phyloP scores from a whole-genome alignment of 2,797 vertebrate genomes.

The Prionace glauca region DNA sequence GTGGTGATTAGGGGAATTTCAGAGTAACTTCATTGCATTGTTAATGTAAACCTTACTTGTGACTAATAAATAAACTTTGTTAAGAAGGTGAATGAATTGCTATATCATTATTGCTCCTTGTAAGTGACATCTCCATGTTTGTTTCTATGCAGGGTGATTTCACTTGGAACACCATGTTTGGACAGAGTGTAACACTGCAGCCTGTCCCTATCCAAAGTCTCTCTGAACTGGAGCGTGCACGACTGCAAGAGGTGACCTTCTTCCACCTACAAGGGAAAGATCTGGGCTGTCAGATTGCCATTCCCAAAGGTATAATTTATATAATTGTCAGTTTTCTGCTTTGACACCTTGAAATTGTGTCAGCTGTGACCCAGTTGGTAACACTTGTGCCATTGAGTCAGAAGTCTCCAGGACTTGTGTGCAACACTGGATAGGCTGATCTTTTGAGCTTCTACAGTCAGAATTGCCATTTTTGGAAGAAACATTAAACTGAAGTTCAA shows the following conservation, averaged over 20 bases:
- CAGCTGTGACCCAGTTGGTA: not conserved
- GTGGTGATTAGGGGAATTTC: too few relatives aligned
- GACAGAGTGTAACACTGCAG: constrained; percentile 60
- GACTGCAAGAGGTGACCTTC: constrained; percentile 75
- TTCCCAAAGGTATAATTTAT: constrained; percentile 61
- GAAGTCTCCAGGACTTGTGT: not conserved
- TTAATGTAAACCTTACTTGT: too few relatives aligned
- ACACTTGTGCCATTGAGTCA: not conserved
- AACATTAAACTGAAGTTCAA: not conserved
- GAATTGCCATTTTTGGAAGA: not conserved
- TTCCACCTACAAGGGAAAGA: constrained; percentile 66
- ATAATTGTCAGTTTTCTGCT: not conserved
- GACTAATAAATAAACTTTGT: too few relatives aligned
- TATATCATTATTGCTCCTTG: not conserved
- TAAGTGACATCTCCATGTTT: not conserved
- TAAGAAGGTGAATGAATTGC: not conserved
- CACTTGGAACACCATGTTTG: constrained; percentile 58
- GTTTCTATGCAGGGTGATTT: constrained; percentile 52
- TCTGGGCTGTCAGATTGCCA: constrained; percentile 61
- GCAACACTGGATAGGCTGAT: not conserved
- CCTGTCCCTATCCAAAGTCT: constrained; percentile 76
- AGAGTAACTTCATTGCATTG: too few relatives aligned
- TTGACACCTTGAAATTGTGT: not conserved
- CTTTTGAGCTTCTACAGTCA: not conserved
- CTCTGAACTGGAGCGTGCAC: constrained; percentile 81